Base-by-base conservation (phyloP, 2,888 invertebrate species). In the Cyaniris semiargus region DNA sequence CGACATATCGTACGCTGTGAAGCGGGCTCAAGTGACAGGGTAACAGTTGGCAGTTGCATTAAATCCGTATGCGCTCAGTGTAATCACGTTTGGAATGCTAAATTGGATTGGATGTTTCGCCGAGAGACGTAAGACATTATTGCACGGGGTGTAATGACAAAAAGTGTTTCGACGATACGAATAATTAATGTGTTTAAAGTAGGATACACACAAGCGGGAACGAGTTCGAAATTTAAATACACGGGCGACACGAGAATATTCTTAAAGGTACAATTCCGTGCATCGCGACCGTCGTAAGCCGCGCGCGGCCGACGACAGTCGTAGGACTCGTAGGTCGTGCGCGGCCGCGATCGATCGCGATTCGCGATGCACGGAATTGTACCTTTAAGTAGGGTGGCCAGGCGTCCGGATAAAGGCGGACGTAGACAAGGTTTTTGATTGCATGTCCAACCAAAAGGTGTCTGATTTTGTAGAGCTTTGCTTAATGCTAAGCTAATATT, bases 31-130 rank as follows among this genome's bases (percentile, higher is more conserved):
- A 82, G 79, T 80, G 82, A 82, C 82, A 81, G 79, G 81, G 84
- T 83, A 85, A 84, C 84, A 85, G 82, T 83, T 83, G 85, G 83
- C 80, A 80, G 81, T 82, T 83, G 85, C 85, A 86, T 86, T 85
- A 85, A 86, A 84, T 83, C 81, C 81, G 81, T 79, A 80, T 82
- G 82, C 82, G 81, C 82, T 81, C 78, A 81, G 76, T 78, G 82
- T 82, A 84, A 85, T 84, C 81, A 83, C 81, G 80, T 83, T 83
- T 79, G 79, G 77, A 81, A 82, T 81, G 83, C 80, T 79, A 82
- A 83, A 84, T 83, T 83, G 83, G 80, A 82, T 82, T 82, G 81
- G 80, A 81, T 83, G 83, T 80, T 83, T 79, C 79, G 78, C 76
- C 77, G 75, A 77, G 77, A 66, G 18, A 34, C 58, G 34, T 15